Percentiles rank a stretch among this genome's conserved stretches.
These are phyloP conservation scores for Lasioglossum zephyrum DNA, from an alignment of 2,888 invertebrate species.

Conservation along the genomic window DNA sequence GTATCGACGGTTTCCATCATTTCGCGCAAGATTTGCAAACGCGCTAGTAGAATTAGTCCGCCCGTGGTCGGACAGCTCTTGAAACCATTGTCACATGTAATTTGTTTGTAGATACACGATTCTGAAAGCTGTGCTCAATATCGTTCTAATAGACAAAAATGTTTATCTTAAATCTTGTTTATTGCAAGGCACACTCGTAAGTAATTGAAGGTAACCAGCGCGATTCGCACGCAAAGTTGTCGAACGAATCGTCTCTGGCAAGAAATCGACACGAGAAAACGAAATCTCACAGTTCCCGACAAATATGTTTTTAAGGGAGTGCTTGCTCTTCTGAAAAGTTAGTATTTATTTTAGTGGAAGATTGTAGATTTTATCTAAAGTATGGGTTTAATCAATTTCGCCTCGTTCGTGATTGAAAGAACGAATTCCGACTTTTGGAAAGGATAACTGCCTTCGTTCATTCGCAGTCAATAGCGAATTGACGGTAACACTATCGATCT, in stretches of 20 bases:
- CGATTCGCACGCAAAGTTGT: slow-evolving; percentile 11
- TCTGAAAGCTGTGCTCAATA: background rate
- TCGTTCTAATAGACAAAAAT: background rate
- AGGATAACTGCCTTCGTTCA: slow-evolving; percentile 40
- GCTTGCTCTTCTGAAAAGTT: background rate
- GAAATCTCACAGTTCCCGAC: background rate
- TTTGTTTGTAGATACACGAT: background rate
- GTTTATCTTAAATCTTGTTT: slow-evolving; percentile 37
- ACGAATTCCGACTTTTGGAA: slow-evolving; percentile 1
- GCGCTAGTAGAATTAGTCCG: background rate
- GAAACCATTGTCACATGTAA: background rate
- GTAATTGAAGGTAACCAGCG: slow-evolving; percentile 53
- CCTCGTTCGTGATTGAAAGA: background rate
- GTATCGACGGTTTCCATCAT: too few species aligned
- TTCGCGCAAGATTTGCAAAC: background rate
- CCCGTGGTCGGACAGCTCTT: background rate
- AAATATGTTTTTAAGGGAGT: background rate
- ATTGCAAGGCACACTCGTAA: slow-evolving; percentile 33
- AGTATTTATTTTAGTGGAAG: background rate
- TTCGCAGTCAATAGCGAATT: slow-evolving; percentile 29
- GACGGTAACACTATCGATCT: slow-evolving; percentile 26
- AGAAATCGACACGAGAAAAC: background rate
- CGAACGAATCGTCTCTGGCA: background rate
- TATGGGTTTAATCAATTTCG: background rate
- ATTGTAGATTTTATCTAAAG: background rate